A percentile compares a stretch with the other conserved stretches of the same genome.
phyloP scores from a whole-genome alignment of 2,888 invertebrate genomes.

The Drosophila anceps region DNA sequence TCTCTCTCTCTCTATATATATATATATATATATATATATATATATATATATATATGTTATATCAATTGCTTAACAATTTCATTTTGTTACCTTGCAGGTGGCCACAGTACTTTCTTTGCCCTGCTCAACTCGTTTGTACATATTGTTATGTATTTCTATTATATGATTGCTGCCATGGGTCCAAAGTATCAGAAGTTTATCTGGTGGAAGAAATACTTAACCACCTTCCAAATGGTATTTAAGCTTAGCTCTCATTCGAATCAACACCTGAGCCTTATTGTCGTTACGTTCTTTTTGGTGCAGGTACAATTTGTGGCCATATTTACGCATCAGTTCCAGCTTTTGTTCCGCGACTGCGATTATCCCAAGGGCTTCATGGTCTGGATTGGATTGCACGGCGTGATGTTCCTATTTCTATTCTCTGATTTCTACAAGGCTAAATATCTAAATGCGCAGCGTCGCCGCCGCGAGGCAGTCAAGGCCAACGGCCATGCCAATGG shows the following conservation, averaged over 20 bases:
- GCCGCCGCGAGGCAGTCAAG: constrained; percentile 63
- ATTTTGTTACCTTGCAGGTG: constrained; percentile 88
- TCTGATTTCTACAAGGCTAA: constrained; percentile 96
- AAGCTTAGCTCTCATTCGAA: neutral
- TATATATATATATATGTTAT: neutral
- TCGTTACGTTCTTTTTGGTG: accelerated
- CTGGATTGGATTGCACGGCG: constrained; percentile 97
- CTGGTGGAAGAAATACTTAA: constrained; percentile 99
- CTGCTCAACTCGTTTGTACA: constrained; percentile 97
- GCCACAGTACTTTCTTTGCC: constrained; percentile 98
- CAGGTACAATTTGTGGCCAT: constrained; percentile 97
- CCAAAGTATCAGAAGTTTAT: constrained; percentile 96
- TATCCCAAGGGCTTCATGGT: constrained; percentile 96
- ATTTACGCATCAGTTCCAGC: constrained; percentile 95
- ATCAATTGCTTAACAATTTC: constrained; percentile 4
- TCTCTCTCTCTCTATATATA: too few species aligned
- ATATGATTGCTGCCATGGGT: constrained; percentile 97
- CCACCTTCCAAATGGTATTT: constrained; percentile 95
- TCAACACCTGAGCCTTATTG: neutral
- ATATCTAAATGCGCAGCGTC: constrained; percentile 87
- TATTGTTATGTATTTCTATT: constrained; percentile 98
- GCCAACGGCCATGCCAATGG: constrained; percentile 71
- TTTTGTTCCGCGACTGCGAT: constrained; percentile 95
- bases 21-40: too few species aligned
- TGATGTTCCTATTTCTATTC: constrained; percentile 97